phyloP scores from a whole-genome alignment of 2,888 invertebrate species.

The Brenthis ino region DNA sequence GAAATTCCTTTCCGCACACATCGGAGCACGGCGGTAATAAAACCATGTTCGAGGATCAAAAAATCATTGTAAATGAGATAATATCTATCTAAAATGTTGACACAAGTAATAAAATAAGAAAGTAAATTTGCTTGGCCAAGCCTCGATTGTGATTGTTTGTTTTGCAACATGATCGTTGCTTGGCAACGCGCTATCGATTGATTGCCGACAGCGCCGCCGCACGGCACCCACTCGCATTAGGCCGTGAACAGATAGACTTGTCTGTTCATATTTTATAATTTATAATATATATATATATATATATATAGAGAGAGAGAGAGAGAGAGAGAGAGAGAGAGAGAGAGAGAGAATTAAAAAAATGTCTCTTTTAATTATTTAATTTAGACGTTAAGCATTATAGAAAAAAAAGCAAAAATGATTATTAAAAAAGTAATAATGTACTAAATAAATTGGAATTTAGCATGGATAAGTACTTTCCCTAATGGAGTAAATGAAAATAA shows the following conservation, averaged over 20 bases:
- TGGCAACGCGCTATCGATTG: constrained; percentile 78
- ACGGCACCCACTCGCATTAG: constrained; percentile 47
- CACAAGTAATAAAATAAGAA: constrained; percentile 80
- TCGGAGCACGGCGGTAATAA: constrained; percentile 65
- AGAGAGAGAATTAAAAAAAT: too few relatives aligned
- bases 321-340: too few relatives aligned
- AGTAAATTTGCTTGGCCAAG: constrained; percentile 77
- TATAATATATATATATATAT: not conserved
- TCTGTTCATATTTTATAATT: not conserved
- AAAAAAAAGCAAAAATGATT: too few relatives aligned
- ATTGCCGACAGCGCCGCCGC: constrained; percentile 65
- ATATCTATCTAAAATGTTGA: constrained; percentile 79
- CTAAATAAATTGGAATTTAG: too few relatives aligned
- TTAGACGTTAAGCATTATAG: too few relatives aligned
- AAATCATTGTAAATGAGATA: constrained; percentile 72
- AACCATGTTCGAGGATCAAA: constrained; percentile 61
- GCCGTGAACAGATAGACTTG: constrained; percentile 44
- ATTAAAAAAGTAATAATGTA: too few relatives aligned
- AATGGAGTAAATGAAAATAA: too few relatives aligned
- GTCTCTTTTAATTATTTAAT: too few relatives aligned
- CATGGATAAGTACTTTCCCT: too few relatives aligned
- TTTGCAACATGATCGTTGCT: constrained; percentile 82
- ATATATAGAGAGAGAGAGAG: too few relatives aligned
- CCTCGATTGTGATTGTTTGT: constrained; percentile 78
- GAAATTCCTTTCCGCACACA: constrained; percentile 81